Percentiles rank a stretch among this genome's conserved stretches.
These are phyloP conservation scores for Zaprionus kolodkinae DNA, from an alignment of 1,140 invertebrate species.

Conservation along the genomic window DNA sequence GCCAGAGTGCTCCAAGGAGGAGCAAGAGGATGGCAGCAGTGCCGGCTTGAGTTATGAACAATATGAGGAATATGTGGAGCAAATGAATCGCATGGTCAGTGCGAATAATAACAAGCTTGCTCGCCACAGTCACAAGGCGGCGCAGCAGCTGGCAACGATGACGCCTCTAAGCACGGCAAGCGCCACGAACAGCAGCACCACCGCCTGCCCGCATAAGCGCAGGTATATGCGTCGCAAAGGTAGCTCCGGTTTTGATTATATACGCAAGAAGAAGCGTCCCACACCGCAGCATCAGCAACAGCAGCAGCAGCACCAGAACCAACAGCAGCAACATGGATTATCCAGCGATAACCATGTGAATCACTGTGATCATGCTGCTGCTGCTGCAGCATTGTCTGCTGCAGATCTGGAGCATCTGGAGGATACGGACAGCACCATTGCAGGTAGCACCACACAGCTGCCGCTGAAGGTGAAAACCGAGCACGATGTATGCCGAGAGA, in stretches of 20 bases:
- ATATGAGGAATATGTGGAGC: conserved; percentile 78
- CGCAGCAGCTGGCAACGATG: conserved; percentile 14
- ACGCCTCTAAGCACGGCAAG: not conserved
- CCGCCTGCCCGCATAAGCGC: conserved; percentile 82
- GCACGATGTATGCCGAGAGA: conserved; percentile 92
- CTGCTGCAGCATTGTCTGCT: conserved; percentile 1
- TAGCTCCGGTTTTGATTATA: conserved; percentile 93
- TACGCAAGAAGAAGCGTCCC: conserved; percentile 92
- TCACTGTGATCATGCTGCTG: conserved; percentile 85
- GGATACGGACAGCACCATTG: conserved; percentile 72
- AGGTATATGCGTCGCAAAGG: conserved; percentile 86
- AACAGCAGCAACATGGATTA: not conserved
- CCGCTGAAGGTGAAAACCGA: conserved; percentile 81
- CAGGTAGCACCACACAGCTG: conserved; percentile 61
- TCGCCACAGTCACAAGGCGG: conserved; percentile 25
- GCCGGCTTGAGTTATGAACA: conserved; percentile 73
- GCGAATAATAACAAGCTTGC: conserved; percentile 85
- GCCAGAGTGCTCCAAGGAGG: conserved; percentile 81
- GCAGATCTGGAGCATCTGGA: conserved; percentile 56
- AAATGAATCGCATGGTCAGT: conserved; percentile 81
- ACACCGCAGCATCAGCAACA: conserved; percentile 70
- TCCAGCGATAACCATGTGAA: not conserved
- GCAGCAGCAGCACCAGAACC: conserved; percentile 5
- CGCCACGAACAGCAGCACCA: not conserved
- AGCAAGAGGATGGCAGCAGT: conserved; percentile 31